Conservation (phyloP, 1,140 invertebrate species). For the Phymastichus coffea region DNA sequence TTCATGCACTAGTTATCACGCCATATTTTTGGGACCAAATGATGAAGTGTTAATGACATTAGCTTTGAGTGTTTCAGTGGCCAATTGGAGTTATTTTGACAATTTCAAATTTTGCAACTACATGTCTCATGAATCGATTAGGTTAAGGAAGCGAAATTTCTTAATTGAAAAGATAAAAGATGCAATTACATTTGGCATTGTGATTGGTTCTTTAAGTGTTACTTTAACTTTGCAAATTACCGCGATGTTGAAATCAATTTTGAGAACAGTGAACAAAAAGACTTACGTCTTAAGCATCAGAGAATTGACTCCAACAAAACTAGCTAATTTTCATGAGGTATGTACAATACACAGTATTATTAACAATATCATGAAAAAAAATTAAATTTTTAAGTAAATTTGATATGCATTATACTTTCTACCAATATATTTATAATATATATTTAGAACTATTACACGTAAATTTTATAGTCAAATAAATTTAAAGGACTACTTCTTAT, state of each 20-base stretch:
- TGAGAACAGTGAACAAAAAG: conserved; percentile 77
- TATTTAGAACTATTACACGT: too few relatives aligned
- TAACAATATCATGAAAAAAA: too few relatives aligned
- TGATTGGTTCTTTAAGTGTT: conserved; percentile 85
- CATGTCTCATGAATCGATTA: conserved; percentile 54
- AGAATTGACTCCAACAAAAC: conserved; percentile 87
- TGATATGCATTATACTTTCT: too few relatives aligned
- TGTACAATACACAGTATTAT: too few relatives aligned
- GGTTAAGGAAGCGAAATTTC: conserved; percentile 78
- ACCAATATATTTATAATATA: too few relatives aligned
- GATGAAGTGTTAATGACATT: conserved; percentile 57
- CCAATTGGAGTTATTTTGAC: conserved; percentile 57
- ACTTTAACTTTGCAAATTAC: conserved; percentile 78
- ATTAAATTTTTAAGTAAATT: too few relatives aligned
- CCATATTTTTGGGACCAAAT: conserved; percentile 61
- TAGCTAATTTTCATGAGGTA: conserved; percentile 91
- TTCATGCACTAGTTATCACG: conserved; percentile 50
- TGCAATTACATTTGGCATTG: conserved; percentile 80
- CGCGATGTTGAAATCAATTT: conserved; percentile 70
- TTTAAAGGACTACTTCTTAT: too few relatives aligned
- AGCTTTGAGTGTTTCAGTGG: conserved; percentile 57
- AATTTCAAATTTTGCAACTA: conserved; percentile 44
- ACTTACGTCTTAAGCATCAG: conserved; percentile 90
- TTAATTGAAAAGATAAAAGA: conserved; percentile 88
- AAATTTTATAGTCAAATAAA: too few relatives aligned